Base-by-base conservation (phyloP, 2,113 vertebrate genomes). In the Hyaena hyaena region DNA sequence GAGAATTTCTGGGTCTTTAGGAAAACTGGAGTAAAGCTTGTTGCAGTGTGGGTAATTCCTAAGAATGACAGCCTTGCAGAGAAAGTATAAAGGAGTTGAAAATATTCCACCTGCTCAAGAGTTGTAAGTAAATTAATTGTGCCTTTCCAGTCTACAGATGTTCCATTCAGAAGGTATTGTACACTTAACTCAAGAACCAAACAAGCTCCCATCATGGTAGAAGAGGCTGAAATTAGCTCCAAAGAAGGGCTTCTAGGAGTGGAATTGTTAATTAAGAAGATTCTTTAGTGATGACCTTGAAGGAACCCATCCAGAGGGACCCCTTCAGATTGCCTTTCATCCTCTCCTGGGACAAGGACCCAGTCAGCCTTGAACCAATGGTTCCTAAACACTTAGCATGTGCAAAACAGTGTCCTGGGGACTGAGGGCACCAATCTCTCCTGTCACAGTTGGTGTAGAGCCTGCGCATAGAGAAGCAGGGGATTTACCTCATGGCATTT, bases 251-350 rank as follows among this genome's bases (percentile, higher is more conserved):
- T 95, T 84, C 53, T 61, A 80, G 28, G 15, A 77, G 12, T 69
- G 53, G 31, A 84, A 35, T 26, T 84, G 55, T 88, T 88, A 61
- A 82, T 53, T 90, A 69, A 71, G 39, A 81, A 82, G 23, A 80
- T 76, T 39, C 43, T 26, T 85, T 48, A 88, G 80, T 77, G 39
- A 39, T 87, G 66, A 73, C 73, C 58, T 96, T 90, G 85, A 97
- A 97, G 79, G 2, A 31, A 45, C 14, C 39, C 35, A 79, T 83
- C 53, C 50, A 6, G 17, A n/a, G 16, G 50, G 14, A 55, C n/a
- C 1, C 2, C 26, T 90, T 90, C 71, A 63, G 28, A 74, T 7
- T 45, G 50, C 26, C 45, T 55, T 48, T 53, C 23, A 63, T 84
- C 24, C 15, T 93, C 45, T 79, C 50, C 63, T 21, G 15, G 6